These are phyloP conservation scores for Eupsilia transversa DNA, from an alignment of 2,888 invertebrate genomes.

Conservation along the genomic window DNA sequence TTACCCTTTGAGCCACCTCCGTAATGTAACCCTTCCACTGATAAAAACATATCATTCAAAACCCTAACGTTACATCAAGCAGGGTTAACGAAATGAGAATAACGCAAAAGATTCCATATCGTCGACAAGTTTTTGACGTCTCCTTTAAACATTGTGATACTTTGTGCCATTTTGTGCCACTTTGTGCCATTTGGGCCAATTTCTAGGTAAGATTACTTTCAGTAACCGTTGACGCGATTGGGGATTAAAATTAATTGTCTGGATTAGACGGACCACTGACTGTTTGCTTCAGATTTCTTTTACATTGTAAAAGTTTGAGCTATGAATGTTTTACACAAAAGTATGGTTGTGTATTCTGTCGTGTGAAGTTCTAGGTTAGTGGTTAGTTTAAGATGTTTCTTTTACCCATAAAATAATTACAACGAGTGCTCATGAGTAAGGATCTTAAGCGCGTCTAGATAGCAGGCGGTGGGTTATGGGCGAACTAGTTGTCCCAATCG, in stretches of 20 bases:
- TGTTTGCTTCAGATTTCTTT: slow-evolving; percentile 7
- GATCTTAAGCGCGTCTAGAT: no score
- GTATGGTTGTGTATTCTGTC: no score
- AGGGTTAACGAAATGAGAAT: slow-evolving; percentile 19
- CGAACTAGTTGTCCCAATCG: no score
- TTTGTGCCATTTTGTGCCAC: slow-evolving; percentile 25
- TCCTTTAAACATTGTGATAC: not conserved
- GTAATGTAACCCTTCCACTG: not conserved
- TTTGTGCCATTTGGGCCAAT: slow-evolving; percentile 26
- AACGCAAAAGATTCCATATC: slow-evolving; percentile 23
- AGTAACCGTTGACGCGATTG: slow-evolving; percentile 10
- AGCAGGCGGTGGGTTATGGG: no score
- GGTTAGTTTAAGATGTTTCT: no score
- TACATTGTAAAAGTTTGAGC: slow-evolving; percentile 2
- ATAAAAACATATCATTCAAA: slow-evolving; percentile 6
- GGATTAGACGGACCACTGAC: slow-evolving; percentile 20
- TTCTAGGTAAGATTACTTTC: slow-evolving; percentile 40
- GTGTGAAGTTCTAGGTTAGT: no score
- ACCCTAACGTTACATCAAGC: slow-evolving; percentile 11
- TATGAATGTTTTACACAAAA: slow-evolving; percentile 16
- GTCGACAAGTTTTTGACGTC: not conserved
- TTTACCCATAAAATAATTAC: no score
- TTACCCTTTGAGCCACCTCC: not conserved
- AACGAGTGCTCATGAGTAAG: no score
- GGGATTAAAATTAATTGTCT: slow-evolving; percentile 44